These are phyloP conservation scores for Drosophila mulleri DNA, from an alignment of 2,888 invertebrate species.

Conservation along the genomic window DNA sequence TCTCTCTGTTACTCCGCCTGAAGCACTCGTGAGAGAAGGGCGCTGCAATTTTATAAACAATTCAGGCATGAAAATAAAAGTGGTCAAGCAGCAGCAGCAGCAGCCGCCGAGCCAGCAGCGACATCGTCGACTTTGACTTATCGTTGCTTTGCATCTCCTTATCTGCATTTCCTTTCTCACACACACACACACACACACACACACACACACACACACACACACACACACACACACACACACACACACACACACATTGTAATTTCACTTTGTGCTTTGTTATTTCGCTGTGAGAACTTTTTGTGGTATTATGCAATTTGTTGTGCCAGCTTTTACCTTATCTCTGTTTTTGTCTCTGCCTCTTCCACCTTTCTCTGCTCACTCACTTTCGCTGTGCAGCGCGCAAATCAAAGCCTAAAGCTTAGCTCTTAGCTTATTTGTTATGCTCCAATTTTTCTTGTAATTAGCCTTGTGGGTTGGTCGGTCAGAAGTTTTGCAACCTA, in stretches of 20 bases:
- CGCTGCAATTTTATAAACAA: constrained; percentile 68
- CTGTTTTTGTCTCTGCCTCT: not conserved
- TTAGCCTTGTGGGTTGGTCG: constrained; percentile 44
- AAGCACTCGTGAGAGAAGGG: constrained; percentile 26
- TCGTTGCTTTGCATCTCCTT: constrained; percentile 54
- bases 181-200: not conserved
- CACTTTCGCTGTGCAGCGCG: constrained; percentile 35
- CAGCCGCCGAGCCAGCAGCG: constrained; percentile 13
- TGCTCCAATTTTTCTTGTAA: constrained; percentile 55
- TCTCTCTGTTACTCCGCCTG: not conserved
- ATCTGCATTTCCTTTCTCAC: constrained; percentile 45
- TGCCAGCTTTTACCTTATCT: constrained; percentile 20
- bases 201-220: not conserved
- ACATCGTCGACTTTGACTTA: constrained; percentile 37
- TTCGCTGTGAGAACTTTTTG: constrained; percentile 49
- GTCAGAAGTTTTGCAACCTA: constrained; percentile 31
- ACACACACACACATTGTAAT: constrained; percentile 14
- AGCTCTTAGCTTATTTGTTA: constrained; percentile 43
- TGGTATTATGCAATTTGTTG: constrained; percentile 47
- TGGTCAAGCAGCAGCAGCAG: constrained; percentile 59
- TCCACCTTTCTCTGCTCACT: constrained; percentile 15
- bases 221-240: constrained; percentile 8
- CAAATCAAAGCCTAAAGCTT: constrained; percentile 31
- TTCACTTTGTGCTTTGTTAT: constrained; percentile 26
- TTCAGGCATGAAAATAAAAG: constrained; percentile 80